Conservation (phyloP, 2,797 vertebrate genomes). For the Galaxias olidus region DNA sequence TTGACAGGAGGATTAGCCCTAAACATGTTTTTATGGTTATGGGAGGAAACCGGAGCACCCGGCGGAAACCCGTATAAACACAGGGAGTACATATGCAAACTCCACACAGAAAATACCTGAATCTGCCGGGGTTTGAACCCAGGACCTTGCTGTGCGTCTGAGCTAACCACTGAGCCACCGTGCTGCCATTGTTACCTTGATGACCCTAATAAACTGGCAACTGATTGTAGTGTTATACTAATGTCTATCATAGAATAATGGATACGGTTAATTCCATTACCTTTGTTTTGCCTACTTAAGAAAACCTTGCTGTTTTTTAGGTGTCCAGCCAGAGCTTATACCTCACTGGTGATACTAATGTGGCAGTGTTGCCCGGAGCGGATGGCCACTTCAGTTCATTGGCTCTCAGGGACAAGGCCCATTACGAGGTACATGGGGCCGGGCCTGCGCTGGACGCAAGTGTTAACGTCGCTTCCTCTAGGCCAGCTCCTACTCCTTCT, state of each 20-base stretch:
- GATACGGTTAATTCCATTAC: constrained; percentile 10
- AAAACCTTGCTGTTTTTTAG: constrained; percentile 6
- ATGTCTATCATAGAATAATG: constrained; percentile 1
- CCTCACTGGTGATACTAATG: constrained; percentile 2
- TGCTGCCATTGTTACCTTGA: too few species aligned
- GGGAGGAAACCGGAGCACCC: too few species aligned
- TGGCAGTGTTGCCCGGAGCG: neutral
- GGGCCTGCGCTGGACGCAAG: neutral
- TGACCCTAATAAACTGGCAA: constrained; percentile 4
- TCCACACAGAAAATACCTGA: too few species aligned
- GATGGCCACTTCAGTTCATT: neutral
- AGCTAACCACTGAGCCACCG: too few species aligned
- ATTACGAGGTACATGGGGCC: constrained; percentile 2
- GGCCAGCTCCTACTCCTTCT: neutral
- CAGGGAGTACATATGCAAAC: too few species aligned
- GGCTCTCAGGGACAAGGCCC: neutral
- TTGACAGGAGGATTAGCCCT: too few species aligned
- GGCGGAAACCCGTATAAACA: too few species aligned
- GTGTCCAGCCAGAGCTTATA: constrained; percentile 2
- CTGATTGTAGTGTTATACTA: neutral
- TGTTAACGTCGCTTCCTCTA: neutral
- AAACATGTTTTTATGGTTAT: too few species aligned
- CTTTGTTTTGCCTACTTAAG: neutral
- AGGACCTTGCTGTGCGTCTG: too few species aligned
- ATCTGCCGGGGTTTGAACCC: too few species aligned